These are phyloP conservation scores for Ceuthmochares aereus DNA, from an alignment of 2,113 vertebrate genomes.

Conservation along the genomic window DNA sequence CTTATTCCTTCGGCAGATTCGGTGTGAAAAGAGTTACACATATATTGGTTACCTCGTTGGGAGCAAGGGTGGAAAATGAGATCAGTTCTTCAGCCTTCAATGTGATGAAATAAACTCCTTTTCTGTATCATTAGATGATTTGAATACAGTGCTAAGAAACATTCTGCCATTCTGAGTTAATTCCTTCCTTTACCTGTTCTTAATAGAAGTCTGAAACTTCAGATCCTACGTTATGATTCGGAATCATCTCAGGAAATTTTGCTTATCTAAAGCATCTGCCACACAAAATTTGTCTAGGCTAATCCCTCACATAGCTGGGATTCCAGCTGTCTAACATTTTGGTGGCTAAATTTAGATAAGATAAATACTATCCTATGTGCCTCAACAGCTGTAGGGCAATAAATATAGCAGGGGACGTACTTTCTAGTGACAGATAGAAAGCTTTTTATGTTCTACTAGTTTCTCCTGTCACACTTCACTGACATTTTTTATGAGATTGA, in stretches of 20 bases:
- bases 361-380: background rate
- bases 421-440: background rate
- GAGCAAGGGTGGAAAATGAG: background rate
- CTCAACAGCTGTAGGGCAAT: slow-evolving; percentile 9
- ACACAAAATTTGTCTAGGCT: background rate
- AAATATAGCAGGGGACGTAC: background rate
- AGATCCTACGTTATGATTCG: background rate
- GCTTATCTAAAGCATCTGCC: background rate
- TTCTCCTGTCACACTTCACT: background rate
- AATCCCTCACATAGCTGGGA: slow-evolving; percentile 35
- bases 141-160: background rate
- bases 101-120: background rate
- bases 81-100: background rate
- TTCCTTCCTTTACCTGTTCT: background rate
- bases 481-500: background rate
- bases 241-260: background rate
- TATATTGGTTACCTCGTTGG: background rate
- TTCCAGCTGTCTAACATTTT: background rate
- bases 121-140: background rate
- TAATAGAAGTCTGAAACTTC: background rate
- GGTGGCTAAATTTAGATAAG: slow-evolving; percentile 26
- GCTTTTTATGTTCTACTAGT: background rate
- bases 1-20: background rate
- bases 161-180: background rate
- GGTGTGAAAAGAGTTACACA: background rate